Base-by-base conservation (phyloP, 2,888 invertebrate genomes). In the Agonum fuliginosum region DNA sequence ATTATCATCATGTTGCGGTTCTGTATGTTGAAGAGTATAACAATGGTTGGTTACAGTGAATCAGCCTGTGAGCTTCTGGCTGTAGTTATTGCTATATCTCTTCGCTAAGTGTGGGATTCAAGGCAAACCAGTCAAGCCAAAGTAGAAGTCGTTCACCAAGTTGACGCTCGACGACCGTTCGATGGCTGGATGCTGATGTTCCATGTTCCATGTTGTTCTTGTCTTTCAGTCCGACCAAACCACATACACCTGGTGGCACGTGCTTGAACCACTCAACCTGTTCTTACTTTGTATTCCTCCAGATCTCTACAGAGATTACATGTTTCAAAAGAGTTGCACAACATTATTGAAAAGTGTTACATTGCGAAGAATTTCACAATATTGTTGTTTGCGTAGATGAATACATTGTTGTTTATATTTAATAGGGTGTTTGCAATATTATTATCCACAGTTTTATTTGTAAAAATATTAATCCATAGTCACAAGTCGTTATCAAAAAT, bases 61-160 rank as follows among this genome's bases (percentile, higher is more conserved):
- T 62, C 27, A 27, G 58, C 30, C 58, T 30, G 4, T 30, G 8
- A 46, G 46, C n/a, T 3, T 37, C 37, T 0, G n/a, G 37, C 17
- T 46, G 17, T 46, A 17, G 46, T 17, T 17, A 46, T 46, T 46
- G 46, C 46, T 17, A 46, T 46, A 46, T 30, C 46, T 46, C 4
- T 2, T 20, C 12, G 30, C 4, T 8, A 5, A 8, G 3, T 27
- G 58, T 62, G 58, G 58, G 58, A 62, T 14, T 62, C 58, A 62
- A 62, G 58, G 58, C 34, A 62, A 62, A 62, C 58, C 30, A 62
- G 30, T 62, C 30, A 17, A 54, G n/a, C n/a, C n/a, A n/a, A n/a
- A n/a, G 8, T 30, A 8, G 30, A 30, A 30, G 1, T 27, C 54
- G 58, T 62, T 62, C 58, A 62, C 58, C 43, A 62, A 30, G 27